phyloP scores from a whole-genome alignment of 2,888 invertebrate species.

The Ochropleura plecta region DNA sequence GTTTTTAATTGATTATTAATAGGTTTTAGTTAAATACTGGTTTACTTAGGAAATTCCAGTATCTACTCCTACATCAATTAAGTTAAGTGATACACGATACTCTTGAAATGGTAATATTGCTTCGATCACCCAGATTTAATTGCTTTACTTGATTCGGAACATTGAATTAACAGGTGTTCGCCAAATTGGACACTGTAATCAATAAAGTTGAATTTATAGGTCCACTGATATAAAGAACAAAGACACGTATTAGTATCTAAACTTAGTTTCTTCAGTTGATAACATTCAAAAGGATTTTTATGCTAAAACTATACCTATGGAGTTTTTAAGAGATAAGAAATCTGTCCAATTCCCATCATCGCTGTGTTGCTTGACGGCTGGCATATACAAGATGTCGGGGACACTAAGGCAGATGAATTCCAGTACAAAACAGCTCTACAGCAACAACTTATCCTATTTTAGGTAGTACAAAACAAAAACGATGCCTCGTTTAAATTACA shows the following conservation, averaged over 20 bases:
- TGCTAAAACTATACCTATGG: not conserved
- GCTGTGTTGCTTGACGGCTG: too few relatives aligned
- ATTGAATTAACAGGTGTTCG: constrained; percentile 24
- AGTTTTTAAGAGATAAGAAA: not conserved
- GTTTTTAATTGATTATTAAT: constrained; percentile 79
- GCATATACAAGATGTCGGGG: not conserved
- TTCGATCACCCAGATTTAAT: constrained; percentile 36
- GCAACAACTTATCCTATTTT: not conserved
- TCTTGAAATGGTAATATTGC: constrained; percentile 31
- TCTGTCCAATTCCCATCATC: not conserved
- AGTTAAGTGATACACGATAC: constrained; percentile 41
- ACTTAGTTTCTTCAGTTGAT: not conserved
- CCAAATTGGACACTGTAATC: not conserved
- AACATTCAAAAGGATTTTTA: not conserved
- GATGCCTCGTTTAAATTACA: constrained; percentile 35
- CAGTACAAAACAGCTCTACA: not conserved
- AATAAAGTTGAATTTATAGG: constrained; percentile 14
- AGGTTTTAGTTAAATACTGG: constrained; percentile 71
- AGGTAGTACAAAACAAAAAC: constrained; percentile 16
- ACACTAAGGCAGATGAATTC: not conserved
- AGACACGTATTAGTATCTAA: too few relatives aligned
- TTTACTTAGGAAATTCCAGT: constrained; percentile 64
- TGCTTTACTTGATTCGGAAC: constrained; percentile 26
- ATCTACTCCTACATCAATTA: constrained; percentile 53
- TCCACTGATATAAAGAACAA: not conserved